These are phyloP conservation scores for Portunus trituberculatus DNA, from an alignment of 1,140 invertebrate genomes.

Conservation along the genomic window DNA sequence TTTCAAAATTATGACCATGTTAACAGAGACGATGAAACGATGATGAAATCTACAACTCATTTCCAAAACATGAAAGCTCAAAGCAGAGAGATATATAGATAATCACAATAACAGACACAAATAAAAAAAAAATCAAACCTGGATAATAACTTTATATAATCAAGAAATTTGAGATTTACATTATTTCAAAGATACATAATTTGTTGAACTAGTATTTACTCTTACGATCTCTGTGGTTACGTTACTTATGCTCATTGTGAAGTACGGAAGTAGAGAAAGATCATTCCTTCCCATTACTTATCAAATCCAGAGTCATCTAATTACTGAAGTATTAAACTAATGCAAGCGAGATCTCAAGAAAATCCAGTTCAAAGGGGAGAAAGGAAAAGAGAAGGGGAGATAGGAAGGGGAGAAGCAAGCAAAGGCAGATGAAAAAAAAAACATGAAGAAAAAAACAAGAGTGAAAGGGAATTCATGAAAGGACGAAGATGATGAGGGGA, in stretches of 20 bases:
- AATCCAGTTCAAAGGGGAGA: not conserved
- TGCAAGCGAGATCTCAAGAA: not conserved
- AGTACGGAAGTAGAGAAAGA: not conserved
- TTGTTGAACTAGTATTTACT: too few relatives aligned
- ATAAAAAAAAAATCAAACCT: too few relatives aligned
- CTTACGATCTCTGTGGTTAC: not conserved
- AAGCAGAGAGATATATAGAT: not conserved
- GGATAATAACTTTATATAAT: too few relatives aligned
- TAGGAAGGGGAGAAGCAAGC: not conserved
- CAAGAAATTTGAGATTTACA: too few relatives aligned
- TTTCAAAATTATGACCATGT: not conserved
- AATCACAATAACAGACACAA: too few relatives aligned
- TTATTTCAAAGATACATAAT: too few relatives aligned
- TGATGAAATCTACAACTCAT: not conserved
- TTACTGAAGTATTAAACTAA: not conserved
- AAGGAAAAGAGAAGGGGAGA: not conserved
- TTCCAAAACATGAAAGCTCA: not conserved
- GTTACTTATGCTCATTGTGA: too few relatives aligned
- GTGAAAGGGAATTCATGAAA: too few relatives aligned
- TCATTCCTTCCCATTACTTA: not conserved
- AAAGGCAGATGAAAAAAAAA: not conserved
- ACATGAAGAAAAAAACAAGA: not conserved
- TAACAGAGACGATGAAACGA: not conserved
- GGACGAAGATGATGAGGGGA: not conserved
- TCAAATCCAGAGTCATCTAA: not conserved